Base-by-base conservation (phyloP, 2,888 invertebrate species). In the Eupithecia pulchellata region DNA sequence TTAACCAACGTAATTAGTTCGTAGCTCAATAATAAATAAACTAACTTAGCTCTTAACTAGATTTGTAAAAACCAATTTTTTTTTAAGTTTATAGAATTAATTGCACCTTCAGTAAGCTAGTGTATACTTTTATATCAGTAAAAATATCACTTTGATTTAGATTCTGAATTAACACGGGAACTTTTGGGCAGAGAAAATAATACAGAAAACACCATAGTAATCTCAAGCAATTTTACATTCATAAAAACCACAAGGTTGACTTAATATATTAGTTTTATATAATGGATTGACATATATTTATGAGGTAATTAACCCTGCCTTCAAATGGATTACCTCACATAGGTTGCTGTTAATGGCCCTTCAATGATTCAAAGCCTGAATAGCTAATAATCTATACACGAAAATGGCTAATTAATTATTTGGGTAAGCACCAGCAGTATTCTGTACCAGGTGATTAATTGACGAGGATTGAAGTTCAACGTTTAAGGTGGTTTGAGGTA, bases 341-440 rank as follows among this genome's bases (percentile, higher is more conserved):
- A 71, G 69, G 57, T 25, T 62, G 47, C 57, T 58, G 32, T 68
- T 78, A 80, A 78, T 79, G 81, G 57, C 72, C 71, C 69, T 63
- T 82, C 79, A 83, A 84, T 84, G 78, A 82, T 83, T 79, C 78
- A 85, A 74, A 66, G 63, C 69, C 47, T 81, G 82, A 84, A 80
- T 81, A 78, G 72, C 67, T 82, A 81, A 84, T 81, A 79, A 77
- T 65, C 71, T 58, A 63, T 73, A 73, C 77, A 71, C 66, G 78
- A 66, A 69, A 52, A 67, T 64, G 64, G 72, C 39, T 61, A 60
- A 75, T 82, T 76, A 74, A 78, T 78, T 75, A 80, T 77, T 77
- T 66, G 20, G 11, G 60, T 32, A 60, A 60, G 34, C 32, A 34
- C 25, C 60, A 32, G 20, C 25, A 20, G 27, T 13, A 32, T 17